Base-by-base conservation (phyloP, 2,888 invertebrate genomes). In the Leptinotarsa haldemani region DNA sequence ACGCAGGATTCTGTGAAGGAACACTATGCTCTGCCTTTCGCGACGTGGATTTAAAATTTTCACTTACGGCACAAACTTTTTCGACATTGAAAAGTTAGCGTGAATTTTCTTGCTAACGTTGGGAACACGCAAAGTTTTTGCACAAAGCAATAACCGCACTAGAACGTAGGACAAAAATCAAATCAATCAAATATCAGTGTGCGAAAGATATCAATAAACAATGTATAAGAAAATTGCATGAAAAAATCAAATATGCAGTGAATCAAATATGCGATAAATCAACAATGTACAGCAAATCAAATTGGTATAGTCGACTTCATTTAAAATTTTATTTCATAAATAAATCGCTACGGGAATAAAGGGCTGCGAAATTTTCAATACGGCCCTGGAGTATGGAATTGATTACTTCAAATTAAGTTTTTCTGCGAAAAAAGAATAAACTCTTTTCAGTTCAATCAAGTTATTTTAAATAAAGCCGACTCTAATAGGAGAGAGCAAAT, bases 41-140 rank as follows among this genome's bases (percentile, higher is more conserved):
- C 3, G 52, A 52, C n/a, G 52, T n/a, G 52, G 52, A 52, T 18
- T 52, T 52, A 7, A 7, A 52, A 52, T n/a, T n/a, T 52, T 52
- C 52, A 52, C 52, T 52, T n/a, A n/a, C n/a, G n/a, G n/a, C 52
- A 52, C 48, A 52, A 52, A 9, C 18, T 52, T 52, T n/a, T 52
- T 52, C 52, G 16, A 52, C 52, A 52, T 18, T 52, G 52, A 52
- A 52, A 30, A n/a, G 18, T 52, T 52, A 18, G 52, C 52, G 52
- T 18, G 4, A 52, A 5, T 52, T 0, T 52, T 48, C 18, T 52
- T 52, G 52, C 52, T 52, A n/a, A 16, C 4, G 16, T 16, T 52
- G 16, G 52, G n/a, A 52, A 52, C 16, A 52, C 52, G 18, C 4
- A 52, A 52, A 52, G 52, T 52, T 52, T 52, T n/a, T 52, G 18